These are phyloP conservation scores for Lepus townsendii DNA, from an alignment of 2,797 vertebrate species.

Conservation along the genomic window DNA sequence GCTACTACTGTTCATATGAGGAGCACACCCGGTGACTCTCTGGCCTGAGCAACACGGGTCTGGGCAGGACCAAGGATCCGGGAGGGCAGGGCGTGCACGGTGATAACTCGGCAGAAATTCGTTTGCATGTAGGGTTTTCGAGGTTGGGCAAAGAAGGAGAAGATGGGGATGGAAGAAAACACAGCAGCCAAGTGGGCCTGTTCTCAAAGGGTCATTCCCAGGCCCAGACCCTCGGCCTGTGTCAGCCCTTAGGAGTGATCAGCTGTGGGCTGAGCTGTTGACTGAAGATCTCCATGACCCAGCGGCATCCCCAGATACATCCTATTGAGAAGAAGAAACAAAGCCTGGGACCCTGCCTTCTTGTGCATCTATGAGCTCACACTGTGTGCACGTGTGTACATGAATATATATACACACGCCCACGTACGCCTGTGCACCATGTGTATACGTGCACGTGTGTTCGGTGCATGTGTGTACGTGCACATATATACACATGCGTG, in stretches of 20 bases:
- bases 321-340: not conserved
- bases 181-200: not conserved
- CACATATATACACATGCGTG: no score
- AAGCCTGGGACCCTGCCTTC: not conserved
- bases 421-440: no score
- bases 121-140: not conserved
- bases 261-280: not conserved
- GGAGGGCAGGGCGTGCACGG: not conserved
- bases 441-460: not conserved
- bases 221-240: not conserved
- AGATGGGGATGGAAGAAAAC: not conserved
- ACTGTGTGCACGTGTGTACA: rapidly evolving
- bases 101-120: not conserved
- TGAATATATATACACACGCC: rapidly evolving
- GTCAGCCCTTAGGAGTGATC: not conserved
- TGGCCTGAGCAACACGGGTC: no score
- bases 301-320: no score
- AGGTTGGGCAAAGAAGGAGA: not conserved
- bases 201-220: not conserved
- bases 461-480: no score
- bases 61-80: rapidly evolving
- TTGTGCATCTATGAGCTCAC: no score
- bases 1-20: rapidly evolving
- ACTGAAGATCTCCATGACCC: not conserved
- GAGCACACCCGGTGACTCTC: rapidly evolving